Conservation (phyloP, 2,888 invertebrate genomes). For the Athetis lepigone region DNA sequence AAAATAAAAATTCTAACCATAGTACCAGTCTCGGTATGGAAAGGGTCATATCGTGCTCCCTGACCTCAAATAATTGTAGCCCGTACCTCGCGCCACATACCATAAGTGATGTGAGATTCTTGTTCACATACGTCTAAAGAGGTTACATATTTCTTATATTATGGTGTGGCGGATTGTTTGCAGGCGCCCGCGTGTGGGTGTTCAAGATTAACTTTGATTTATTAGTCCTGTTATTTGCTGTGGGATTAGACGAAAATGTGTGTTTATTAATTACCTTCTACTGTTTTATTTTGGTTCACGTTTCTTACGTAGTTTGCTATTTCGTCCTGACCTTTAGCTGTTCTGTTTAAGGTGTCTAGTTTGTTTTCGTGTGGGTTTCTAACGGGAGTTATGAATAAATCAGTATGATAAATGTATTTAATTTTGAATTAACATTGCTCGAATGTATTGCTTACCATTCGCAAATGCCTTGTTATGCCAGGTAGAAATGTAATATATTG, state of each 20-base stretch:
- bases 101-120: slow-evolving; percentile 53
- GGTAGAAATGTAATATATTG: slow-evolving; percentile 5
- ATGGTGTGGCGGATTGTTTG: slow-evolving; percentile 40
- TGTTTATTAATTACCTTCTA: slow-evolving; percentile 30
- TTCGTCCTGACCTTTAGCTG: slow-evolving; percentile 23
- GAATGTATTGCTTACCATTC: neutral
- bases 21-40: slow-evolving; percentile 33
- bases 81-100: slow-evolving; percentile 54
- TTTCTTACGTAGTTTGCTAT: slow-evolving; percentile 12
- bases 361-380: slow-evolving; percentile 17
- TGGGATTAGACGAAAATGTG: slow-evolving; percentile 28
- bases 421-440: slow-evolving; percentile 29
- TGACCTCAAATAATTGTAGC: slow-evolving; percentile 70
- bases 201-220: slow-evolving; percentile 46
- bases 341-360: slow-evolving; percentile 12
- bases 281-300: slow-evolving; percentile 17
- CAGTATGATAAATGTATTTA: slow-evolving; percentile 19
- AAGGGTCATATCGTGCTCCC: slow-evolving; percentile 56
- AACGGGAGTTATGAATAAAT: slow-evolving; percentile 36
- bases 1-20: slow-evolving; percentile 27
- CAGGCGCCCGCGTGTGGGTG: slow-evolving; percentile 39
- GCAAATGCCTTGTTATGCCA: slow-evolving; percentile 8
- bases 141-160: slow-evolving; percentile 55
- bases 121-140: slow-evolving; percentile 43
- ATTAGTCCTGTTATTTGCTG: slow-evolving; percentile 39